These are phyloP conservation scores for Paratilapia polleni DNA, from an alignment of 2,113 vertebrate genomes.

Conservation along the genomic window DNA sequence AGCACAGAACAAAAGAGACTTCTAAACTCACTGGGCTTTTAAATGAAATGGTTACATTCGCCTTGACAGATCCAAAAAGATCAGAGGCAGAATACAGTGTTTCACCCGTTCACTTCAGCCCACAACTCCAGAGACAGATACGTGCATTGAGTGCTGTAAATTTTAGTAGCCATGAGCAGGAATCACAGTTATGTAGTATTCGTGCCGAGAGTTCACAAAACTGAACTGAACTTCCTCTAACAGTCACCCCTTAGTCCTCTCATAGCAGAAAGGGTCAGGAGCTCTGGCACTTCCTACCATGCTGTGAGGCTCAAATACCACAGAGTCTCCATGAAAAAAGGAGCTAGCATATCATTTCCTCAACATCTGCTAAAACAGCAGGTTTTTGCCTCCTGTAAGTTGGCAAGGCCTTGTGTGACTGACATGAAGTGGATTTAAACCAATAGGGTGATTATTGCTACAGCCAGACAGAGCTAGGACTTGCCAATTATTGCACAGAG, in stretches of 20 bases:
- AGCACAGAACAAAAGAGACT: conserved; percentile 17
- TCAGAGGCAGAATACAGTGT: conserved; percentile 4
- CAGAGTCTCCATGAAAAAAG: conserved; percentile 10
- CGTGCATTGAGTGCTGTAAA: background rate
- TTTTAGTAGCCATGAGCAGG: conserved; percentile 14
- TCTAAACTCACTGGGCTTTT: conserved; percentile 16
- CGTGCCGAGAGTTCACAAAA: background rate
- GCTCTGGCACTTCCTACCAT: background rate
- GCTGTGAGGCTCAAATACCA: conserved; percentile 40
- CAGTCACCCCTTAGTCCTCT: conserved; percentile 21
- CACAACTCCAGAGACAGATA: conserved; percentile 6
- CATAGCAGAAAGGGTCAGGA: conserved; percentile 42
- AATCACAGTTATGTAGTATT: conserved; percentile 29
- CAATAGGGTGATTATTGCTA: conserved; percentile 47
- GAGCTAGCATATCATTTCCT: conserved; percentile 55
- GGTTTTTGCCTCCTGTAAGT: conserved; percentile 52
- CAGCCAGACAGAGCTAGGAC: conserved; percentile 33
- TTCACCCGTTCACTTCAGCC: conserved; percentile 30
- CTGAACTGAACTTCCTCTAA: conserved; percentile 49
- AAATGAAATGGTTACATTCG: conserved; percentile 1
- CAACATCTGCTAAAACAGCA: conserved; percentile 67
- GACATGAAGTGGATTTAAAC: conserved; percentile 59
- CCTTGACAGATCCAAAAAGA: conserved; percentile 37
- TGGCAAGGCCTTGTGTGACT: conserved; percentile 34
- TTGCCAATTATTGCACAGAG: conserved; percentile 46